Base-by-base conservation (phyloP, 2,113 vertebrate species). In the Cephalopterus ornatus region DNA sequence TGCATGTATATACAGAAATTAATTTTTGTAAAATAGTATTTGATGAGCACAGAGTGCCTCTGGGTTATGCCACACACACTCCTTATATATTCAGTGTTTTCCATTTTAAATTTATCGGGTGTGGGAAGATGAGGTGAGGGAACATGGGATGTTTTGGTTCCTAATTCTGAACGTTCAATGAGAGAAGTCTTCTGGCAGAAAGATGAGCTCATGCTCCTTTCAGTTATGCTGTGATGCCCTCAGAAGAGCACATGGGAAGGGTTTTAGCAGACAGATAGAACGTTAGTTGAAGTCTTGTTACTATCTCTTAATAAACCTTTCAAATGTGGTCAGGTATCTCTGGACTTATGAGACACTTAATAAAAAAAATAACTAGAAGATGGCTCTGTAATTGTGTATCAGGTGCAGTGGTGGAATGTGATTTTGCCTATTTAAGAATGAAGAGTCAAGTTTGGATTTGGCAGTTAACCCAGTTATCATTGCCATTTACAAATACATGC, bases 1-100 rank as follows among this genome's bases (percentile, higher is more conserved):
- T 4, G 11, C 11, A 24, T 0, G 0, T 5, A 50, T 23, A 55
- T 27, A 39, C 20, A 44, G 0, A 73, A 56, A 52, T 16, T 6
- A 49, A 33, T 16, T 61, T 78, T 13, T 80, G 20, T 24, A 46
- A 76, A 88, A 77, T 26, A 3, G 0, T 30, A 27, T 66, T 50
- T 76, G 23, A 44, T 74, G 42, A 73, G 20, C 50, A 32, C 21
- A 42, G 28, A 8, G 17, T 46, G 12, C 6, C 21, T 59, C 58
- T 53, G n/a, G 10, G 26, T 37, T 72, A 41, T 30, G 19, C 49
- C 32, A 44, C 1, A 2, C 26, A 22, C 3, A 14, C 8, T 47
- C 12, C 37, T 62, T 24, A 42, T 5, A 44, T 73, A 63, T 23
- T 56, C 30, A 33, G 17, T 41, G 59, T 19, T 91, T 86, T 91